Conservation (phyloP, 1,140 invertebrate species). For the Heliconius hermathena region DNA sequence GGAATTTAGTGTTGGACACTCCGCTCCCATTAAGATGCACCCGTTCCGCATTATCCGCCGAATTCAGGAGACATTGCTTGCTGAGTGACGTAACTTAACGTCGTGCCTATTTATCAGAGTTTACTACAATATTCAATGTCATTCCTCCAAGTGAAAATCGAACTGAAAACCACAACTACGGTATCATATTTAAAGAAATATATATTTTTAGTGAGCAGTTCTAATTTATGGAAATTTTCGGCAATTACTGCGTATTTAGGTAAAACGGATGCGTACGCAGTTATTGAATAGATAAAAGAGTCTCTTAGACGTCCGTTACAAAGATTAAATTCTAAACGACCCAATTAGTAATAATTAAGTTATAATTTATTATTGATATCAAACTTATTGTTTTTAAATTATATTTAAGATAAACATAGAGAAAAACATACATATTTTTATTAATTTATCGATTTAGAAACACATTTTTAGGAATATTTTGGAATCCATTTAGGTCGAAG, state of each 20-base stretch:
- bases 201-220: not conserved
- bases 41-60: too few relatives aligned
- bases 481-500: not conserved
- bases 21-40: too few relatives aligned
- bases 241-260: not conserved
- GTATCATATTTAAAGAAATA: too few relatives aligned
- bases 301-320: not conserved
- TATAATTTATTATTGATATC: not conserved
- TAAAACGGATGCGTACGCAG: not conserved
- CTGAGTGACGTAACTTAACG: too few relatives aligned
- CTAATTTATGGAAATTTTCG: not conserved
- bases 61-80: too few relatives aligned
- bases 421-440: slow-evolving; percentile 3
- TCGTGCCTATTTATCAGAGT: too few relatives aligned
- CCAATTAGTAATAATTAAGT: not conserved
- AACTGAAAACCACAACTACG: too few relatives aligned
- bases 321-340: not conserved
- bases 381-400: slow-evolving; percentile 1
- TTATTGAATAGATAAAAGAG: not conserved
- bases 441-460: not conserved
- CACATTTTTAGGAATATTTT: slow-evolving; percentile 1
- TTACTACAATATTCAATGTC: too few relatives aligned
- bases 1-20: too few relatives aligned
- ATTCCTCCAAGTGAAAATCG: too few relatives aligned
- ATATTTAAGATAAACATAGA: not conserved